Conservation (phyloP, 2,113 vertebrate genomes). For the Actinemys pallida region DNA sequence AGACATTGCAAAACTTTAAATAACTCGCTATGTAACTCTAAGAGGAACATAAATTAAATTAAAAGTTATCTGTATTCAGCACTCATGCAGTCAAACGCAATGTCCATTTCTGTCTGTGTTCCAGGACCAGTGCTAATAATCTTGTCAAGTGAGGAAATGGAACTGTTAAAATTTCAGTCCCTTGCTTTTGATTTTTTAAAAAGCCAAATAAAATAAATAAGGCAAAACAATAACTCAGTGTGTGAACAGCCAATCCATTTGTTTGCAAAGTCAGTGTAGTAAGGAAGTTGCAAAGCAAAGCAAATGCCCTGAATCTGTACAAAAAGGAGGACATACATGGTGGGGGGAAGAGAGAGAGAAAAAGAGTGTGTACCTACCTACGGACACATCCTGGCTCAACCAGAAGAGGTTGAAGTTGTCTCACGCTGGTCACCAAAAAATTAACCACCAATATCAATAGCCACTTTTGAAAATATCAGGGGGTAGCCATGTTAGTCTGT, state of each 20-base stretch:
- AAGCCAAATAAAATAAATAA: not conserved
- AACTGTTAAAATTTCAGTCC: accelerated
- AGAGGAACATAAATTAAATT: not conserved
- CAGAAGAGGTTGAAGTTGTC: not conserved
- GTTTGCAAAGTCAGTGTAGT: not conserved
- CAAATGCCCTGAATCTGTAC: not conserved
- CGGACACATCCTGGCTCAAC: not conserved
- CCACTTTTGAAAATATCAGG: not conserved
- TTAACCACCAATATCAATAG: not conserved
- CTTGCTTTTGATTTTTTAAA: not conserved
- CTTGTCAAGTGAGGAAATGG: not conserved
- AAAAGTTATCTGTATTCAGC: not conserved
- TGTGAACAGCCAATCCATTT: not conserved
- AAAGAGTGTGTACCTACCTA: not conserved
- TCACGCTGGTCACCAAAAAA: not conserved
- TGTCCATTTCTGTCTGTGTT: accelerated
- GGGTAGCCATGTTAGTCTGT: no score
- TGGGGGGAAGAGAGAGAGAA: not conserved
- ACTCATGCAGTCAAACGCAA: not conserved
- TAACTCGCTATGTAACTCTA: not conserved
- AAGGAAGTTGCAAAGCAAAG: not conserved
- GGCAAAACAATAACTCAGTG: not conserved
- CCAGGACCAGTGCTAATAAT: not conserved
- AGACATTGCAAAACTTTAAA: not conserved
- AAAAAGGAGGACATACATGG: not conserved